Percentiles rank a stretch among this genome's conserved stretches.
Evolutionary conservation across 2,888 invertebrate genomes (phyloP).

Genomic region (Petrolisthes cinctipes): DNA sequence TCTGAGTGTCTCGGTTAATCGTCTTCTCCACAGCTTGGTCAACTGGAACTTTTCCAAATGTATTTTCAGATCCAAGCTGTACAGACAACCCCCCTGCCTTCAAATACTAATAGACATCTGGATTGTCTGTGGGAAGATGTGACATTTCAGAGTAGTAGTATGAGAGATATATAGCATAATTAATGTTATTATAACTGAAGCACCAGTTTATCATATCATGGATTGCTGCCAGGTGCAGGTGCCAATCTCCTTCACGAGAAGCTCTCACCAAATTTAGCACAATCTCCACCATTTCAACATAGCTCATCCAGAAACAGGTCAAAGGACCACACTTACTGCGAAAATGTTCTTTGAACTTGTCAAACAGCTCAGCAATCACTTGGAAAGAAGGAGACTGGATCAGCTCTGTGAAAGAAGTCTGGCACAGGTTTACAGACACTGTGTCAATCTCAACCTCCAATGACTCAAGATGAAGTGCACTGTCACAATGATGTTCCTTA

Average conservation of each 20-base stretch:
- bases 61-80: background rate
- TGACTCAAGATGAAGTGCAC: no score
- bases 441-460: background rate
- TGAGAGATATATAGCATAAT: background rate
- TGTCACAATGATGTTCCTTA: no score
- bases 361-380: background rate
- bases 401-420: no score
- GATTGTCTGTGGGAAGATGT: no score
- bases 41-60: conserved; percentile 13
- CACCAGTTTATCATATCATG: background rate
- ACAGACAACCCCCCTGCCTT: conserved; percentile 15
- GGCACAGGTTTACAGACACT: background rate
- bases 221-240: background rate
- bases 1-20: conserved; percentile 16
- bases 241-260: conserved; percentile 8
- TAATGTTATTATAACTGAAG: background rate
- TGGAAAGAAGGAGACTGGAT: no score
- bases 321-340: background rate
- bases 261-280: background rate
- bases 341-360: background rate
- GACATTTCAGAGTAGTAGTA: no score
- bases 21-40: conserved; percentile 24
- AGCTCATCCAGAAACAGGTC: conserved; percentile 5
- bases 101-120: background rate
- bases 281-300: background rate